These are phyloP conservation scores for Dysmachus trigonus DNA, from an alignment of 2,888 invertebrate species.

Conservation along the genomic window DNA sequence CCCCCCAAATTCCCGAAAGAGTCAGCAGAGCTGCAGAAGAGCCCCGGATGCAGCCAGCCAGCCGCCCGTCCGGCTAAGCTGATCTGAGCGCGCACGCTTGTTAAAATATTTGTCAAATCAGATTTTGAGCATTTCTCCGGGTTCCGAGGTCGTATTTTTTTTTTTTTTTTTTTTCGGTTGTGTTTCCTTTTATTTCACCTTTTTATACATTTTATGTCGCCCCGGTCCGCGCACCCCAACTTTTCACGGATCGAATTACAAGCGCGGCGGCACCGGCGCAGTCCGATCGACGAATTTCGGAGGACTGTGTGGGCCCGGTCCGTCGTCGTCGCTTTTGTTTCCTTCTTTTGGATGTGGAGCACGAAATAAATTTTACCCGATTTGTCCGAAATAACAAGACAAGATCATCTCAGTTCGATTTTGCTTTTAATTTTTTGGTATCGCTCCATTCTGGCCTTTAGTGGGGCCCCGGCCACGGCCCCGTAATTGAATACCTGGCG, in stretches of 20 bases:
- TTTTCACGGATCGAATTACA: slow-evolving; percentile 19
- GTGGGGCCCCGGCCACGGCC: background rate
- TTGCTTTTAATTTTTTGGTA: slow-evolving; percentile 26
- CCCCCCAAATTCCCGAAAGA: background rate
- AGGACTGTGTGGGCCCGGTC: background rate
- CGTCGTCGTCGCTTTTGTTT: slow-evolving; percentile 6
- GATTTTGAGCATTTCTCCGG: slow-evolving; percentile 22
- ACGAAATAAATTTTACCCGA: slow-evolving; percentile 29
- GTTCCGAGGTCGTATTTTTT: background rate
- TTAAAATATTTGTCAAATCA: slow-evolving; percentile 41
- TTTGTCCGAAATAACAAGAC: slow-evolving; percentile 34
- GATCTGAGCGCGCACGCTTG: slow-evolving; percentile 39
- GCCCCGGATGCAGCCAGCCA: background rate
- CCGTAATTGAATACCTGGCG: slow-evolving; percentile 35
- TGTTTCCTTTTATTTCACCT: slow-evolving; percentile 8
- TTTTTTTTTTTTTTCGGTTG: background rate
- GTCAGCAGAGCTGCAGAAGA: background rate
- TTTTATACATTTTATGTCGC: background rate
- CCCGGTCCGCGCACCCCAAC: background rate
- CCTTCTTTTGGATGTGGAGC: slow-evolving; percentile 17
- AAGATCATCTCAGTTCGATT: slow-evolving; percentile 23
- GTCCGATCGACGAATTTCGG: background rate
- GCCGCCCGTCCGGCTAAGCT: background rate
- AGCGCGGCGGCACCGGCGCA: background rate
- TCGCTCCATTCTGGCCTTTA: background rate